Evolutionary conservation across 2,797 vertebrate genomes (phyloP).

Genomic region (Sebastolobus altivelis): DNA sequence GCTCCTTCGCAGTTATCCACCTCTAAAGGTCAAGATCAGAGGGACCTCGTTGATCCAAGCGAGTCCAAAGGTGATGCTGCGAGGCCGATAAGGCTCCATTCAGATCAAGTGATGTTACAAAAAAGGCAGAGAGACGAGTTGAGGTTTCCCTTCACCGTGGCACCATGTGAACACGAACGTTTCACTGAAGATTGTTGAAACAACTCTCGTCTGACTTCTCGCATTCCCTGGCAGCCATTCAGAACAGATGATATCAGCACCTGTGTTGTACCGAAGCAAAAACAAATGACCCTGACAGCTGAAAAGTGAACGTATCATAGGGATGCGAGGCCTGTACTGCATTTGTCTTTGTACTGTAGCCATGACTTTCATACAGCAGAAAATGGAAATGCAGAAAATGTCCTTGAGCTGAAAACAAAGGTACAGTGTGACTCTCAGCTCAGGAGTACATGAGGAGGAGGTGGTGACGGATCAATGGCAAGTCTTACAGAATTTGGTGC

Average conservation of each 20-base stretch:
- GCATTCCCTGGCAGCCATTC: slow-evolving; percentile 36
- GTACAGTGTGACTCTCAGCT: slow-evolving; percentile 30
- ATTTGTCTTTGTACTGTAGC: slow-evolving; percentile 51
- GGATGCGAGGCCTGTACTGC: slow-evolving; percentile 21
- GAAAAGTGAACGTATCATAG: slow-evolving; percentile 33
- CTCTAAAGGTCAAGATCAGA: slow-evolving; percentile 63
- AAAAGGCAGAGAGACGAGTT: slow-evolving; percentile 17
- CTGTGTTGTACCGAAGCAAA: slow-evolving; percentile 9
- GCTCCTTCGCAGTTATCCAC: slow-evolving; percentile 55
- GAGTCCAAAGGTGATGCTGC: slow-evolving; percentile 53
- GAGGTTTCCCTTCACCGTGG: slow-evolving; percentile 2
- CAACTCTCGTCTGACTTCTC: slow-evolving; percentile 30
- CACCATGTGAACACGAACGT: slow-evolving; percentile 15
- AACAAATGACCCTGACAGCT: slow-evolving; percentile 40
- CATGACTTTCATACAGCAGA: slow-evolving; percentile 60
- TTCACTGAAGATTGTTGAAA: slow-evolving; percentile 31
- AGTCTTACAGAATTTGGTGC: slow-evolving; percentile 56
- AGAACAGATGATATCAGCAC: slow-evolving; percentile 28
- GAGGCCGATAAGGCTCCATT: slow-evolving; percentile 25
- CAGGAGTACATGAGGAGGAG: slow-evolving; percentile 30
- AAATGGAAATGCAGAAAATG: slow-evolving; percentile 31
- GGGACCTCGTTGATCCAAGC: slow-evolving; percentile 50
- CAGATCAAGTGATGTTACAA: slow-evolving; percentile 48
- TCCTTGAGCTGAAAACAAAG: slow-evolving; percentile 68
- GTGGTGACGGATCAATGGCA: slow-evolving; percentile 55